Evolutionary conservation across 2,888 invertebrate genomes (phyloP), one percentile per base, ranked within the genome.

Genomic region (Stenichneumon culpator): DNA sequence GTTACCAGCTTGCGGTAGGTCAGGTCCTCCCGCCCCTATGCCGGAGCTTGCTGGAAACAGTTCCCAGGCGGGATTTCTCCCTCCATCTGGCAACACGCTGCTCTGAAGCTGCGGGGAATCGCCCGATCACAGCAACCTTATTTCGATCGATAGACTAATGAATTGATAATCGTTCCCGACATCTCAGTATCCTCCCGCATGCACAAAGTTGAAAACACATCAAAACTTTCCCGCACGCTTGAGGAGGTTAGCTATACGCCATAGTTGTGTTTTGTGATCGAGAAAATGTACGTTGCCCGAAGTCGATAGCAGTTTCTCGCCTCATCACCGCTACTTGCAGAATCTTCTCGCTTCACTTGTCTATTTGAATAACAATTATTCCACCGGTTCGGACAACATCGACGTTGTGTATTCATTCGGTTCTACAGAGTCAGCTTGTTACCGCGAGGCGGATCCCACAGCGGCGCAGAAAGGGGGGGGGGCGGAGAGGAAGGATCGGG

Each of bases 351-450:
- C 32, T 82, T 78, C 65, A 63, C 65, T 72, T 36, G n/a, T 44
- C 54, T 72, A 65, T 72, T 69, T 67, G 60, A 54, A 73, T 81
- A 84, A 84, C 74, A 79, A 84, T 84, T 67, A 74, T 81, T 78
- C 75, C 25, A 14, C 65, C 75, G 72, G 72, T 73, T 78, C 32
- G 50, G 57, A 63, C 60, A 68, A 69, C 67, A 73, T 79, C 47
- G 69, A 69, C 44, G 60, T 69, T 79, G 6, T 57, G 47, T 32
- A 32, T 32, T 19, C 72, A 39, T 19, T 72, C 72, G 73, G 44
- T 44, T 83, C 67, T 32, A 52, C 73, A 22, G 67, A 83, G 57
- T 83, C 82, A 85, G 79, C 82, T 84, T 74, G 84, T 84, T 84
- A 84, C 82, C 78, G 14, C 67, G 39, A 28, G 25, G 11, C 11